Evolutionary conservation across 2,797 vertebrate species (phyloP), one percentile per base, ranked within the genome.

Genomic region (Mus caroli): DNA sequence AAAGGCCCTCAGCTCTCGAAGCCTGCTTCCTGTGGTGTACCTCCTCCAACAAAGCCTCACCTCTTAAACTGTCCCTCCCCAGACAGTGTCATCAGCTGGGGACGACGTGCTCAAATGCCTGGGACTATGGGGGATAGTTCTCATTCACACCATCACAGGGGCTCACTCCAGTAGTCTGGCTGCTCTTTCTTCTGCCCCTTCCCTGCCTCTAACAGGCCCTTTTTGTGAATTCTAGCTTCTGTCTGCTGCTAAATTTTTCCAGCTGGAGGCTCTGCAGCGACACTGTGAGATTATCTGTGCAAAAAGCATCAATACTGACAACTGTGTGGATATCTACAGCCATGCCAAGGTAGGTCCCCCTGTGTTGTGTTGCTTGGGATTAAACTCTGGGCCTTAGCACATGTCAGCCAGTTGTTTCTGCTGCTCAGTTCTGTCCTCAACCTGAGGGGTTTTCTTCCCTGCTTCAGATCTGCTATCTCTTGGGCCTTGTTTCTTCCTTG

Each of bases 241-340:
- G 97, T 99, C 99, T 96, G 99, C 99, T 58, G 99, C 99, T 97
- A 99, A 99, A 97, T 99, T 99, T 98, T 99, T 99, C 99, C 99
- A 99, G 97, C 99, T 99, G 96, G 99, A 99, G 98, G 99, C 99
- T 98, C 98, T 99, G 98, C 99, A 99, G 99, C 99, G 99, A 98
- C 99, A 99, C 99, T 99, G 99, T 99, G 99, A 99, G 99, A 99
- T 99, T 96, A 99, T 99, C 98, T 99, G 99, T 97, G 99, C 99
- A 96, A 99, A 99, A 98, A 99, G 99, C 98, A 99, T 99, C 98
- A 99, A 99, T 97, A 99, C 99, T 0, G 99, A 99, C 97, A 99
- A 99, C 98, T 99, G 99, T 37, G 99, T 99, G 98, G 99, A 99
- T 98, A 99, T 99, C 97, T 99, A 99, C 99, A 99, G 99, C 97